These are phyloP conservation scores for Sarcophaga carnaria DNA, from an alignment of 2,888 invertebrate genomes.

Conservation along the genomic window DNA sequence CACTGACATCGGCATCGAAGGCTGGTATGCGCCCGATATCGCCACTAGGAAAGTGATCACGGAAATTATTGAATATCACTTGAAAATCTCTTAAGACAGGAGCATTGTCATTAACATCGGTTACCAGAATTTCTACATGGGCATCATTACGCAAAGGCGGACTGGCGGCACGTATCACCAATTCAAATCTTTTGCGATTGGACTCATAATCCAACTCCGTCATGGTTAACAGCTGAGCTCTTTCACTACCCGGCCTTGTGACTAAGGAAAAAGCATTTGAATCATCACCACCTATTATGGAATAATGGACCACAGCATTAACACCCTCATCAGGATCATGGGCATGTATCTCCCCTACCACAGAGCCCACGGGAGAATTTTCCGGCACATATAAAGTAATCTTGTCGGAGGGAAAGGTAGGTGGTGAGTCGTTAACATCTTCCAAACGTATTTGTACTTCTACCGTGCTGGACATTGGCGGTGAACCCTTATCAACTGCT, in stretches of 20 bases:
- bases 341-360: constrained; percentile 94
- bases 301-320: constrained; percentile 96
- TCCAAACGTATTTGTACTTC: constrained; percentile 91
- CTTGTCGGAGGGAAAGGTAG: constrained; percentile 93
- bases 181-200: constrained; percentile 93
- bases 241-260: constrained; percentile 90
- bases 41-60: constrained; percentile 95
- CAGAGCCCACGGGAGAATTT: constrained; percentile 97
- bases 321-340: constrained; percentile 96
- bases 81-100: constrained; percentile 94
- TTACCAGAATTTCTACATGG: constrained; percentile 92
- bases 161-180: constrained; percentile 94
- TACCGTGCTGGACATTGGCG: constrained; percentile 87
- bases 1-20: constrained; percentile 96
- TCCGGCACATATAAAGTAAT: constrained; percentile 95
- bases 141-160: constrained; percentile 94
- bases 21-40: constrained; percentile 96
- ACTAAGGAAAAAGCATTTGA: constrained; percentile 92
- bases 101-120: too few relatives aligned
- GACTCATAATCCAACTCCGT: constrained; percentile 98
- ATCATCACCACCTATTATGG: constrained; percentile 96
- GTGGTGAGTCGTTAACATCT: constrained; percentile 95
- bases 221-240: constrained; percentile 93
- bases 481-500: constrained; percentile 95
- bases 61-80: constrained; percentile 97